Evolutionary conservation across 2,797 vertebrate genomes (phyloP), one percentile per base, ranked within the genome.

Genomic region (Acanthurus lineatus): DNA sequence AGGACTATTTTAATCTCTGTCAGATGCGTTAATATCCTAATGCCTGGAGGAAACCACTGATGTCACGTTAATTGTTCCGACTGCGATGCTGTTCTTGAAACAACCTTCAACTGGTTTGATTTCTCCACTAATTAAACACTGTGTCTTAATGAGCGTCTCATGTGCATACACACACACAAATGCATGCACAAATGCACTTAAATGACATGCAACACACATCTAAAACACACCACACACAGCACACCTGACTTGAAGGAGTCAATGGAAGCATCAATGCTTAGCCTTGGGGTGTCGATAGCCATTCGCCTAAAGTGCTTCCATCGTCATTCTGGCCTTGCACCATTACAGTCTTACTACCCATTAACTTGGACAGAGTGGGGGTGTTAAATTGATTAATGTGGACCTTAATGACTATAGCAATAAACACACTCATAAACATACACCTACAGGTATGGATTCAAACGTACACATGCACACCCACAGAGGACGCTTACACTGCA

Each of bases 281-380:
- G 91, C 93, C 90, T 90, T 76, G 82, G 85, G 90, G 85, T 85
- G 89, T 89, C 89, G 48, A 90, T 89, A 89, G 89, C 85, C 86
- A 77, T 92, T 90, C 83, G 78, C 86, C 81, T 73, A 88, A 92
- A 92, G 80, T 82, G 88, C 86, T 78, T 85, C 80, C 81, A 82
- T 83, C 75, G 84, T 87, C 89, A 88, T 91, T 91, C 82, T 83
- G 88, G 88, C 80, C 85, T 77, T 80, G 89, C 83, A 82, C 81
- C 86, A 92, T 92, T 92, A 90, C 60, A 79, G 79, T 86, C 89
- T 88, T 94, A 93, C 89, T 88, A 86, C 81, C 89, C 86, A 92
- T 91, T 93, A 91, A 82, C 61, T 82, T 82, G 78, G 77, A 91
- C 88, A 89, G 83, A 87, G 80, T 49, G 76, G 74, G 84, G 78